phyloP scores from a whole-genome alignment of 2,113 vertebrate genomes.

The Oophaga pumilio region DNA sequence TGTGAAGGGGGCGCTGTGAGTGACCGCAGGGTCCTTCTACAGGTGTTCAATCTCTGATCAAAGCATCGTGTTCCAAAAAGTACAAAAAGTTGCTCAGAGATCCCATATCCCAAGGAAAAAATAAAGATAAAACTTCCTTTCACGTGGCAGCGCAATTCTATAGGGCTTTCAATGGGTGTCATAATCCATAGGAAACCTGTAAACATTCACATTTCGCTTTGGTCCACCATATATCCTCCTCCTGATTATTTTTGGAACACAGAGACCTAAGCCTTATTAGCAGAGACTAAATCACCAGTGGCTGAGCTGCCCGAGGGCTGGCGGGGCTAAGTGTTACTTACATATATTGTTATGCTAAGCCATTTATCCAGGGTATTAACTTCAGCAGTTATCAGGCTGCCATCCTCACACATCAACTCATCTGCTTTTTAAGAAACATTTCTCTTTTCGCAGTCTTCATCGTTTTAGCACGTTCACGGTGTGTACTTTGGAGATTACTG shows the following conservation, averaged over 20 bases:
- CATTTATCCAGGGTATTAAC: constrained; percentile 21
- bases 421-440: not conserved
- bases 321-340: constrained; percentile 14
- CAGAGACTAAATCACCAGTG: constrained; percentile 41
- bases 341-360: constrained; percentile 44
- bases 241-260: constrained; percentile 51
- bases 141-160: not conserved
- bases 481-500: constrained; percentile 1
- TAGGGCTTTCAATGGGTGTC: not conserved
- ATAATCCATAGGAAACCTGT: constrained; percentile 5
- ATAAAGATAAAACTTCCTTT: not conserved
- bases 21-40: not conserved
- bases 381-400: not conserved
- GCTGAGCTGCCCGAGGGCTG: constrained; percentile 27
- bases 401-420: not conserved
- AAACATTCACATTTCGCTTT: not conserved
- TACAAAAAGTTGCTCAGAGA: not conserved
- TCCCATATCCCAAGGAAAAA: not conserved
- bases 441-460: not conserved
- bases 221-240: constrained; percentile 26
- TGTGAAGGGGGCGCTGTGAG: not conserved
- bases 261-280: constrained; percentile 50
- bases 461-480: not conserved
- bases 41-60: not conserved
- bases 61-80: not conserved